Conservation (phyloP, 2,888 invertebrate genomes). For the Alsophila aescularia region DNA sequence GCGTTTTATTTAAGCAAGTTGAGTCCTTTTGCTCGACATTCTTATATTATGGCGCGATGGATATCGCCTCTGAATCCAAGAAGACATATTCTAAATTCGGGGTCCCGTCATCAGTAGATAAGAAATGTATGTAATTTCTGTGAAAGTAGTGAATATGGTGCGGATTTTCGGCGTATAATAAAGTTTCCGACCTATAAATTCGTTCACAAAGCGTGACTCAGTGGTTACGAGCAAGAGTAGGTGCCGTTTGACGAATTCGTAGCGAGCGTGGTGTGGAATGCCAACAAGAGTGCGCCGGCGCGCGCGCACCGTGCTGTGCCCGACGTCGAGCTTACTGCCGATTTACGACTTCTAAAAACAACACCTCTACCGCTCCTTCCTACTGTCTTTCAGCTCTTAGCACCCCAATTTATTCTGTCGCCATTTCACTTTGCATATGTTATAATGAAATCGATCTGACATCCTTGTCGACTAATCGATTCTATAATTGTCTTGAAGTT, state of each 20-base stretch:
- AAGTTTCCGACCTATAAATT: slow-evolving; percentile 32
- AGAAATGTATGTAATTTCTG: slow-evolving; percentile 21
- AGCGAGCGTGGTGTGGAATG: slow-evolving; percentile 50
- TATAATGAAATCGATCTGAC: slow-evolving; percentile 20
- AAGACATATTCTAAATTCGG: slow-evolving; percentile 3
- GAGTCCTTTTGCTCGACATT: not conserved
- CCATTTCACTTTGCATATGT: slow-evolving; percentile 10
- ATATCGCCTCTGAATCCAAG: slow-evolving; percentile 3
- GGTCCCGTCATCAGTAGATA: slow-evolving; percentile 15
- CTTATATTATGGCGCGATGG: no score
- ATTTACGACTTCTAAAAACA: slow-evolving; percentile 61
- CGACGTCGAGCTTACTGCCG: slow-evolving; percentile 49
- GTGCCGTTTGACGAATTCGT: slow-evolving; percentile 40
- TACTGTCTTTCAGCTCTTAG: slow-evolving; percentile 35
- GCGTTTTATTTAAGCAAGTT: slow-evolving; percentile 6
- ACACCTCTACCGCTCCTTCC: slow-evolving; percentile 42
- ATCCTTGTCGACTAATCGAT: slow-evolving; percentile 23
- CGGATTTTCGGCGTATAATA: slow-evolving; percentile 24
- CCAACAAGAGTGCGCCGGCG: slow-evolving; percentile 43
- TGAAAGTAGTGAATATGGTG: slow-evolving; percentile 30
- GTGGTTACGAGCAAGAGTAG: slow-evolving; percentile 40
- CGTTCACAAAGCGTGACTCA: slow-evolving; percentile 42
- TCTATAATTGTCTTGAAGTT: slow-evolving; percentile 40
- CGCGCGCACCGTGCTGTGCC: slow-evolving; percentile 32
- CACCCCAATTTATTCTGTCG: slow-evolving; percentile 21